These are phyloP conservation scores for Ploceus nigricollis DNA, from an alignment of 2,113 vertebrate genomes.

Conservation along the genomic window DNA sequence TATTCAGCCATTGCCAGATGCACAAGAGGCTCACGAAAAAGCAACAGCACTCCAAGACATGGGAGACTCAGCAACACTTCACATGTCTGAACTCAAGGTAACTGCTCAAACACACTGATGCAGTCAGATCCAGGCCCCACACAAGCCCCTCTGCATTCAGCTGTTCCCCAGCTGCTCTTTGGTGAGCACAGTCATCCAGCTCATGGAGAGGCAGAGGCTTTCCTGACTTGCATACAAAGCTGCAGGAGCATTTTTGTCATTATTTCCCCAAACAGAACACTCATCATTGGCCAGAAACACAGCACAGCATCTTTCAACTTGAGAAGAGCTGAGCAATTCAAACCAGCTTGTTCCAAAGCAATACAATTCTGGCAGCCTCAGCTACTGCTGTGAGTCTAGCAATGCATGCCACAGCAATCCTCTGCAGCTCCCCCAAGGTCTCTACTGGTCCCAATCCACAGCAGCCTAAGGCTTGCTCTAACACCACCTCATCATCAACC, in stretches of 20 bases:
- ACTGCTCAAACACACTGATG: not conserved
- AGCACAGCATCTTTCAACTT: not conserved
- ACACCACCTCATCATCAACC: not conserved
- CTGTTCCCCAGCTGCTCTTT: not conserved
- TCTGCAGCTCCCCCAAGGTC: not conserved
- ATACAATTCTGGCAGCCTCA: not conserved
- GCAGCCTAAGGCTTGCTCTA: not conserved
- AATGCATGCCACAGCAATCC: accelerated
- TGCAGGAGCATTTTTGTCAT: not conserved
- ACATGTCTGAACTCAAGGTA: not conserved
- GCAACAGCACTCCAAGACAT: not conserved
- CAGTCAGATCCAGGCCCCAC: not conserved
- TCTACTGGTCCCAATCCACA: accelerated
- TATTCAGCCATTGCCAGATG: not conserved
- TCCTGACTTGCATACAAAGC: not conserved
- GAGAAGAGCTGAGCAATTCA: not conserved
- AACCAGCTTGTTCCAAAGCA: not conserved
- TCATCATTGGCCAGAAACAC: not conserved
- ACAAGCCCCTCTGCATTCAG: not conserved
- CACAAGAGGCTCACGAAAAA: not conserved
- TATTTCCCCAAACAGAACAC: not conserved
- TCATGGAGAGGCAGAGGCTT: not conserved
- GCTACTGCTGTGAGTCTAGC: not conserved
- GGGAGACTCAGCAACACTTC: not conserved
- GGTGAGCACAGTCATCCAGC: not conserved